Base-by-base conservation (phyloP, 2,113 vertebrate species). In the Acanthochromis polyacanthus region DNA sequence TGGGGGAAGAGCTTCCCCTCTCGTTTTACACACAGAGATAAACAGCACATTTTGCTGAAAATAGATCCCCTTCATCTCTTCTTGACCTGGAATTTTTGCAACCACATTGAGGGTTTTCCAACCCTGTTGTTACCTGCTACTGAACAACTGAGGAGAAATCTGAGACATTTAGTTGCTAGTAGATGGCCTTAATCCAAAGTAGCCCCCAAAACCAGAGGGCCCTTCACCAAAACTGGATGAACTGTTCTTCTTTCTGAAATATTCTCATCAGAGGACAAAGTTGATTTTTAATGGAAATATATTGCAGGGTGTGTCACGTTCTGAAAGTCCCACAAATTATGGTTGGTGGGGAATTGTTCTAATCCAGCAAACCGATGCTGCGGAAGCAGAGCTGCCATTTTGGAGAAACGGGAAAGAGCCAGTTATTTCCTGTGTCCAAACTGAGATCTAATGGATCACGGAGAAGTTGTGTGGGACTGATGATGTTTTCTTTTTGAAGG, bases 341-440 rank as follows among this genome's bases (percentile, higher is more conserved):
- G 93, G 87, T 86, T 94, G 92, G 90, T 93, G 92, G 91, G 90
- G 92, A 86, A 94, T 93, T 90, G 91, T 91, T 93, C 89, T 92
- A 91, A 92, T 94, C 91, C 91, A 92, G 84, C 83, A 84, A 93
- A 91, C 89, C 93, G 62, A 59, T 73, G 64, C 86, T 88, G 84
- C 73, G 83, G 88, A 89, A 93, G 86, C 86, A 72, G 76, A 88
- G 78, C 88, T 84, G 89, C 87, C 92, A 88, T 92, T 93, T 93
- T 92, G 86, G 80, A 93, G 81, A 86, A 79, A 71, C 6, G 66
- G 83, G 82, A 88, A 83, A 71, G 82, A 87, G 82, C 22, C 64
- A 80, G 73, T 82, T 81, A 80, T 91, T 91, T 93, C 88, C 88
- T 85, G 78, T 87, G 84, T 67, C 58, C 78, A 79, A 75, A 23